Evolutionary conservation across 2,888 invertebrate genomes (phyloP).

Genomic region (Mythimna loreyi): DNA sequence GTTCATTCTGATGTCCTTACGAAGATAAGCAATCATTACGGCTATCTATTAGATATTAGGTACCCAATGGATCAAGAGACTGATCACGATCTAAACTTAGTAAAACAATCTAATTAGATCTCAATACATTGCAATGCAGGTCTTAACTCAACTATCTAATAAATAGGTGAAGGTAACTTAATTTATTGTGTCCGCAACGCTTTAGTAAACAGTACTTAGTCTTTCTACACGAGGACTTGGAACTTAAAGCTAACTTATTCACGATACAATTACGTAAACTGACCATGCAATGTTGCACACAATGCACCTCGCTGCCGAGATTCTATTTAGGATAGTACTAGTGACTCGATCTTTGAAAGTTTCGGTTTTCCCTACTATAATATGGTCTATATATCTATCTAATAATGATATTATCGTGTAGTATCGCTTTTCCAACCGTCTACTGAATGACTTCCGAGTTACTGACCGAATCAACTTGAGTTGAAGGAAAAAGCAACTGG

Average conservation of each 20-base stretch:
- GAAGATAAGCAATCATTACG: conserved; percentile 7
- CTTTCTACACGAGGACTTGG: conserved; percentile 14
- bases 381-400: too few relatives aligned
- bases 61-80: conserved; percentile 1
- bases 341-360: too few relatives aligned
- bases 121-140: conserved; percentile 30
- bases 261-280: conserved; percentile 41
- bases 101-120: conserved; percentile 32
- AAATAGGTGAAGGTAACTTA: conserved; percentile 55
- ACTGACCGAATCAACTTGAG: too few relatives aligned
- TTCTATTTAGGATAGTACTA: conserved; percentile 14
- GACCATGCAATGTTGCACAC: conserved; percentile 21
- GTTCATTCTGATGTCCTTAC: conserved; percentile 4
- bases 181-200: conserved; percentile 34
- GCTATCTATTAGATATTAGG: background rate
- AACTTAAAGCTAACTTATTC: conserved; percentile 26
- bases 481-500: too few relatives aligned
- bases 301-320: conserved; percentile 15
- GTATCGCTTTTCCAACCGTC: too few relatives aligned
- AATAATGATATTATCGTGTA: too few relatives aligned
- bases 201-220: conserved; percentile 23
- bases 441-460: too few relatives aligned
- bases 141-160: conserved; percentile 25
- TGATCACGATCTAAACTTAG: conserved; percentile 12
- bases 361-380: too few relatives aligned